Evolutionary conservation across 2,113 vertebrate species (phyloP).

Genomic region (Mohoua ochrocephala): DNA sequence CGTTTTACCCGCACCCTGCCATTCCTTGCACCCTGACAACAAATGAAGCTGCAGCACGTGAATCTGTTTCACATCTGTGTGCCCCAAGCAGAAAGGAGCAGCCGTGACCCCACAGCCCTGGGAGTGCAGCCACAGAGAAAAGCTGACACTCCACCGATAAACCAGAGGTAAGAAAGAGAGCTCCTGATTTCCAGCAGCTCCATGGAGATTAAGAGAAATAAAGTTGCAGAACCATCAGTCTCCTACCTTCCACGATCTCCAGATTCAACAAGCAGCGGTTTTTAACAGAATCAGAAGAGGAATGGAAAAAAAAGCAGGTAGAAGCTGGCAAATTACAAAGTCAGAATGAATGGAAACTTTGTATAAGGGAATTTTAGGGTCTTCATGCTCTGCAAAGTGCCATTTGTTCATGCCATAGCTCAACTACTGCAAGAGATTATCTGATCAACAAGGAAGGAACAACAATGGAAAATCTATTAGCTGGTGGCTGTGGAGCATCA

Average conservation of each 20-base stretch:
- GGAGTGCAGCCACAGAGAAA: not conserved
- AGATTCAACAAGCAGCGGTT: not conserved
- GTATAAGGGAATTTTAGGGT: not conserved
- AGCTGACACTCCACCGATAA: not conserved
- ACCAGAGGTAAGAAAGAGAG: fast-evolving
- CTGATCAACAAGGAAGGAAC: slow-evolving; percentile 19
- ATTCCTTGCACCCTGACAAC: no score
- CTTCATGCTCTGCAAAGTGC: not conserved
- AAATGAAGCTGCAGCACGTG: fast-evolving
- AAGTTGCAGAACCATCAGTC: not conserved
- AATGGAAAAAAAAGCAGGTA: not conserved
- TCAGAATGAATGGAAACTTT: not conserved
- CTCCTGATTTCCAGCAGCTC: not conserved
- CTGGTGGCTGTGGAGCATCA: slow-evolving; percentile 27
- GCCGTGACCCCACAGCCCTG: fast-evolving
- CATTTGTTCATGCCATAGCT: not conserved
- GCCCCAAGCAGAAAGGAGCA: not conserved
- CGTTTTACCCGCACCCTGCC: not conserved
- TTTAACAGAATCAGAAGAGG: not conserved
- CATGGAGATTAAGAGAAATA: not conserved
- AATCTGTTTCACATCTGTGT: not conserved
- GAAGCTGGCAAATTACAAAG: not conserved
- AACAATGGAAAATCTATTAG: slow-evolving; percentile 42
- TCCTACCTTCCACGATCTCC: not conserved
- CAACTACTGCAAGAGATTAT: not conserved